Base-by-base conservation (phyloP, 1,140 invertebrate genomes). In the Hesperophylax magnus region DNA sequence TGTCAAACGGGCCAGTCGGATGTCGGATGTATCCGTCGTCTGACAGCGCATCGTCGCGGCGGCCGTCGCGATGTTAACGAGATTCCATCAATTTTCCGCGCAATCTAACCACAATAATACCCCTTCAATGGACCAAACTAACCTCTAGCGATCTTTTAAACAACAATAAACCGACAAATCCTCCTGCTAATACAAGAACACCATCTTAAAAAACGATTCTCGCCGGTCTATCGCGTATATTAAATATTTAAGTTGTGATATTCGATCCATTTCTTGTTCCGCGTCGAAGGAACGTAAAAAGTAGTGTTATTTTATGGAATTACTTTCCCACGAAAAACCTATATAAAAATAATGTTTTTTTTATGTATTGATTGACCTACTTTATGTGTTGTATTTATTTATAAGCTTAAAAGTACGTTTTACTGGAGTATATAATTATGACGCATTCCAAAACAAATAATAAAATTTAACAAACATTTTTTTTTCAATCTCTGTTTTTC, bases 201-300 rank as follows among this genome's bases (percentile, higher is more conserved):
- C 11, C 27, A 9, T 6, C 2, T 3, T 39, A 67, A 17, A 67
- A 17, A 67, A 34, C 17, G 14, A 2, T 67, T 67, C 47, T 17
- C n/a, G n/a, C 47, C 71, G 53, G 27, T 27, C 53, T 52, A 54
- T 22, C 9, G 17, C 14, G 18, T 74, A 22, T 54, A 74, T 54
- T 67, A 74, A 71, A 52, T 74, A 74, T 74, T 54, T 74, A 53
- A 74, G 9, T 74, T 56, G 17, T 18, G 6, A 7, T 6, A 74
- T 27, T 74, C 71, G 71, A 54, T 74, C 47, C 53, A 31, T 54
- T 39, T 74, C 24, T 15, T 54, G 53, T 53, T 20, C 39, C 11
- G 39, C 39, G 39, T 47, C 39, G 39, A 47, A 47, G 39, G 39
- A 47, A 47, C 39, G 39, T 47, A 47, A 47, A 39, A 47, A 47